Evolutionary conservation across 2,113 vertebrate genomes (phyloP).

Genomic region (Anoplopoma fimbria): DNA sequence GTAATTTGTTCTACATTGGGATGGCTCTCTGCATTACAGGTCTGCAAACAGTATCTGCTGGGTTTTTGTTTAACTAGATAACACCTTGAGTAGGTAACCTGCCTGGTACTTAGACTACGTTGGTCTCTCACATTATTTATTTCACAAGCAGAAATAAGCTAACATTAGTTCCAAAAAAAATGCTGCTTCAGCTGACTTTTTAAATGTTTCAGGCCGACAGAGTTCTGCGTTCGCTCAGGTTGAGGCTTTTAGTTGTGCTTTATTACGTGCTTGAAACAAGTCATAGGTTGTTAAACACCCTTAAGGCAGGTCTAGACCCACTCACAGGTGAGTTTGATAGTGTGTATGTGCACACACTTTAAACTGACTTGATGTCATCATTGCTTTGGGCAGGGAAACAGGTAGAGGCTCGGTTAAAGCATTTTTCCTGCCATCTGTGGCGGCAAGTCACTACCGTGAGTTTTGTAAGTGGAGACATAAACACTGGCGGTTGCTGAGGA

Average conservation of each 20-base stretch:
- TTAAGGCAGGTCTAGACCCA: conserved; percentile 23
- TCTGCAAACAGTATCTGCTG: no score
- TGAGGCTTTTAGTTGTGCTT: not conserved
- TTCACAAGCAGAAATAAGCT: no score
- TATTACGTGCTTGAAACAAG: not conserved
- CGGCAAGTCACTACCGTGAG: conserved; percentile 18
- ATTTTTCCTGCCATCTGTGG: conserved; percentile 38
- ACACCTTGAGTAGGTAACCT: no score
- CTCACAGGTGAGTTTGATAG: conserved; percentile 26
- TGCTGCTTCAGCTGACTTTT: no score
- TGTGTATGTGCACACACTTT: not conserved
- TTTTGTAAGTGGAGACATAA: conserved; percentile 40
- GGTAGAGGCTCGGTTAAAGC: conserved; percentile 26
- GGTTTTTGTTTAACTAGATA: no score
- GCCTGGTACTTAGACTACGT: no score
- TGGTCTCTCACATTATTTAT: no score
- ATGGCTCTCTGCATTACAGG: no score
- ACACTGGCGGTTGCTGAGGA: conserved; percentile 43
- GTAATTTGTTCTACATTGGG: no score
- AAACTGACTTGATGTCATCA: conserved; percentile 38
- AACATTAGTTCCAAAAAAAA: no score
- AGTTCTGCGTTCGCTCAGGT: not conserved
- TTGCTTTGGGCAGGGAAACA: conserved; percentile 38
- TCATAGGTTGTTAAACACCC: conserved; percentile 1
- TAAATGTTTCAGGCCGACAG: no score